Evolutionary conservation across 2,888 invertebrate species (phyloP).

Genomic region (Taenaris catops): DNA sequence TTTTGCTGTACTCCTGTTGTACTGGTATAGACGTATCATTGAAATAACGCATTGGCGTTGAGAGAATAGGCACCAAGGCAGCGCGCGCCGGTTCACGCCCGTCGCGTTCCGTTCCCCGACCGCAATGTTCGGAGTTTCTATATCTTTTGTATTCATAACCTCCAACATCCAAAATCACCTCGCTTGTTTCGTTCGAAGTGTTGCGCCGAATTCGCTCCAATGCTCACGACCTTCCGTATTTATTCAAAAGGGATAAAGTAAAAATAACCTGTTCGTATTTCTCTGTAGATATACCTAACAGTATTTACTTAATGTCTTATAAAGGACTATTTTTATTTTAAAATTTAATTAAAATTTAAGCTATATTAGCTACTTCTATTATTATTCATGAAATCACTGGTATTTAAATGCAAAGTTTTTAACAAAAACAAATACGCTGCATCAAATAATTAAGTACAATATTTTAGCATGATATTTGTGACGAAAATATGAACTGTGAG

Average conservation of each 20-base stretch:
- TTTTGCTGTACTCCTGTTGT: neutral
- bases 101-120: constrained; percentile 57
- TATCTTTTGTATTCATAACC: constrained; percentile 64
- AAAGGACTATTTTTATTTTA: too few relatives aligned
- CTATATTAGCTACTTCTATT: too few relatives aligned
- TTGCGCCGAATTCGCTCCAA: constrained; percentile 42
- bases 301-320: too few relatives aligned
- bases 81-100: constrained; percentile 41
- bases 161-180: constrained; percentile 43
- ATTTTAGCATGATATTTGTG: too few relatives aligned
- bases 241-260: constrained; percentile 13
- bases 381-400: too few relatives aligned
- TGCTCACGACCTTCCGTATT: constrained; percentile 36
- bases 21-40: too few relatives aligned
- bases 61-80: constrained; percentile 42
- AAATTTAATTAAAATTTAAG: too few relatives aligned
- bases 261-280: constrained; percentile 1
- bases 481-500: too few relatives aligned
- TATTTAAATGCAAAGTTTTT: too few relatives aligned
- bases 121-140: constrained; percentile 50
- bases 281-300: too few relatives aligned
- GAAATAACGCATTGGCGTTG: constrained; percentile 18
- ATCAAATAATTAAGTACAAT: too few relatives aligned
- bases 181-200: constrained; percentile 30
- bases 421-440: too few relatives aligned